A percentile compares a stretch with the other conserved stretches of the same genome.
Conservation (phyloP, 2,113 vertebrate species). For the Nycticryphes semicollaris region DNA sequence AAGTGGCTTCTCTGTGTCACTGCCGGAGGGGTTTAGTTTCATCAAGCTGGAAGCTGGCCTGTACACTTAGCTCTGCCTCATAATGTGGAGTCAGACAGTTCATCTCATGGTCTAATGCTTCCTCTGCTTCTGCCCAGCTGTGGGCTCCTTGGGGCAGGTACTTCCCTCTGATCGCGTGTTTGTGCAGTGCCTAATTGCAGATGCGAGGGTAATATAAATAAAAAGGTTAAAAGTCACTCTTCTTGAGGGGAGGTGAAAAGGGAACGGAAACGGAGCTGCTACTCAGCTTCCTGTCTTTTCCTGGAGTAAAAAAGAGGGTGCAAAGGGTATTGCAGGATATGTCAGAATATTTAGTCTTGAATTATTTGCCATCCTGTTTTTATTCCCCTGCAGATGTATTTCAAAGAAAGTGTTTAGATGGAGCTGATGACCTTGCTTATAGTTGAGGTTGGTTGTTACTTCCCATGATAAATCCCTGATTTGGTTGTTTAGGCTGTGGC, state of each 20-base stretch:
- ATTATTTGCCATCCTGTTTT: conserved; percentile 48
- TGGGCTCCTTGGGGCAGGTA: neutral
- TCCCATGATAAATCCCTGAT: conserved; percentile 3
- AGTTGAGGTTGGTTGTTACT: neutral
- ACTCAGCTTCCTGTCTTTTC: conserved; percentile 13
- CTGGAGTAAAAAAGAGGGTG: conserved; percentile 46
- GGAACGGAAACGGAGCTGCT: conserved; percentile 3
- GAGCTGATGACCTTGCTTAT: neutral
- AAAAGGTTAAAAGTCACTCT: conserved; percentile 41
- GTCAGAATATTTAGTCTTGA: conserved; percentile 20
- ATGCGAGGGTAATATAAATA: conserved; percentile 34
- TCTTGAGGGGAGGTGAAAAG: conserved; percentile 43
- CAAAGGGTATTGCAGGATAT: conserved; percentile 56
- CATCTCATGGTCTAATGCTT: rapidly evolving
- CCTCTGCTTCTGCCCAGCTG: neutral
- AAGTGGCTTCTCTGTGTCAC: neutral
- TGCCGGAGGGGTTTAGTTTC: neutral
- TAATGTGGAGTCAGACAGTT: rapidly evolving
- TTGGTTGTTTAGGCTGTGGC: neutral
- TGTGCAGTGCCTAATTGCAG: conserved; percentile 1
- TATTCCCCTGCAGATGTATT: conserved; percentile 19
- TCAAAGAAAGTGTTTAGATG: conserved; percentile 48
- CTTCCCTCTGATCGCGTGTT: neutral
- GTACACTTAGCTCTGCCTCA: rapidly evolving
- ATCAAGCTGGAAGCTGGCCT: neutral